These are phyloP conservation scores for Cephalopholis sonnerati DNA, from an alignment of 2,113 vertebrate genomes.

Conservation along the genomic window DNA sequence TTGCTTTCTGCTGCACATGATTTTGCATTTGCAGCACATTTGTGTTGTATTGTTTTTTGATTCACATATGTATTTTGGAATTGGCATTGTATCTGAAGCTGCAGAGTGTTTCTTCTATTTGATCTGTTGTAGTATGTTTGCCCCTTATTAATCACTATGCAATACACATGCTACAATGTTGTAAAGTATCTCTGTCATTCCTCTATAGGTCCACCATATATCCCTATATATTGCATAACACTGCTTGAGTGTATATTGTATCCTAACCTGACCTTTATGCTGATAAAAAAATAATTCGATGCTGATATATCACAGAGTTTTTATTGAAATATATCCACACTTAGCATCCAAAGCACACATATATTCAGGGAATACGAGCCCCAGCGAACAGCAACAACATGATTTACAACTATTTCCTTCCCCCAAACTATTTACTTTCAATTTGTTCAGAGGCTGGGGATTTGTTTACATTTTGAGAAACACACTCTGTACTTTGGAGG, in stretches of 20 bases:
- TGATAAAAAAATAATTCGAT: not conserved
- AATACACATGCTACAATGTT: not conserved
- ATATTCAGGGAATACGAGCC: slow-evolving; percentile 14
- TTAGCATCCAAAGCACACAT: not conserved
- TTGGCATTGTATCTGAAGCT: too few relatives aligned
- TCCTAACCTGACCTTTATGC: not conserved
- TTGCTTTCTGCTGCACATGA: too few relatives aligned
- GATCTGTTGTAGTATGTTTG: too few relatives aligned
- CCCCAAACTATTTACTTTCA: slow-evolving; percentile 53
- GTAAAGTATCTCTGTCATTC: too few relatives aligned
- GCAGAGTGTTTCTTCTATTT: too few relatives aligned
- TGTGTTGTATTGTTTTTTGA: too few relatives aligned
- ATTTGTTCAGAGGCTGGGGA: slow-evolving; percentile 48
- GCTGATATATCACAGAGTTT: not conserved
- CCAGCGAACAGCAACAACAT: slow-evolving; percentile 17
- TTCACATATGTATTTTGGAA: too few relatives aligned
- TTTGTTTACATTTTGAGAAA: slow-evolving; percentile 58
- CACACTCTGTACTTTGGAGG: slow-evolving; percentile 28
- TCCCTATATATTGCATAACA: not conserved
- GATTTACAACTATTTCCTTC: slow-evolving; percentile 24
- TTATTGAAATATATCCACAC: slow-evolving; percentile 18
- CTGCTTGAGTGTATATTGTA: not conserved
- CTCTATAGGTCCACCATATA: not conserved
- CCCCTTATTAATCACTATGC: too few relatives aligned
- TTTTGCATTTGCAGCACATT: too few relatives aligned